A percentile compares a stretch with the other conserved stretches of the same genome.
phyloP scores from a whole-genome alignment of 2,113 vertebrate species.

The Marmota flaviventris region DNA sequence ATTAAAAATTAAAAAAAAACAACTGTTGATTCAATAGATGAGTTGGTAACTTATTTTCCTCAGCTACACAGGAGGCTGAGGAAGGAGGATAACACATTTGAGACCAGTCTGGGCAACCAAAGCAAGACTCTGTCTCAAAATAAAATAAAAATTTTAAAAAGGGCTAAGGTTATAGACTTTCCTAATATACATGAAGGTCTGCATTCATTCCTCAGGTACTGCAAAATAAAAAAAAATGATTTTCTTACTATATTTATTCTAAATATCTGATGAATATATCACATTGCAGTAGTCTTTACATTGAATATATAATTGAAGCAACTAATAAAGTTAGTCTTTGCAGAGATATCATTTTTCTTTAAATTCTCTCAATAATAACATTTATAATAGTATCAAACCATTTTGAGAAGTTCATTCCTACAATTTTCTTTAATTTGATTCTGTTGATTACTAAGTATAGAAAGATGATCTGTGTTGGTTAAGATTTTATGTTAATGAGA shows the following conservation, averaged over 20 bases:
- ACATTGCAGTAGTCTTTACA: not conserved
- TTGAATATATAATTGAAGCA: conserved; percentile 38
- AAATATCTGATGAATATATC: not conserved
- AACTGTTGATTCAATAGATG: too few relatives aligned
- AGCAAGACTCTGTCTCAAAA: too few relatives aligned
- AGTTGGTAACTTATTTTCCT: too few relatives aligned
- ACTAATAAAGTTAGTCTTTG: conserved; percentile 20
- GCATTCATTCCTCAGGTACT: too few relatives aligned
- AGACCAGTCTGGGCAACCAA: too few relatives aligned
- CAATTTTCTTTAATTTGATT: conserved; percentile 23
- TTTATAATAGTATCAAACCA: not conserved
- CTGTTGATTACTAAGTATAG: not conserved
- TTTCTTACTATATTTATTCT: conserved; percentile 28
- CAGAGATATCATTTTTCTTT: not conserved
- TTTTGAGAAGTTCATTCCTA: conserved; percentile 7
- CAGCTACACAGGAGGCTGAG: too few relatives aligned
- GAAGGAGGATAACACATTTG: too few relatives aligned
- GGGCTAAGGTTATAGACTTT: too few relatives aligned
- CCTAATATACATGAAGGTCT: too few relatives aligned
- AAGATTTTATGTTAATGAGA: conserved; percentile 20
- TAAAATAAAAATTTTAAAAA: too few relatives aligned
- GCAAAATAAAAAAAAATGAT: not conserved
- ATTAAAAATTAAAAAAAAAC: too few relatives aligned
- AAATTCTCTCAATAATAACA: conserved; percentile 19
- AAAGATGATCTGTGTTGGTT: not conserved